Evolutionary conservation across 2,888 invertebrate species (phyloP), one percentile per base, ranked within the genome.

Genomic region (Drosophila histrio): DNA sequence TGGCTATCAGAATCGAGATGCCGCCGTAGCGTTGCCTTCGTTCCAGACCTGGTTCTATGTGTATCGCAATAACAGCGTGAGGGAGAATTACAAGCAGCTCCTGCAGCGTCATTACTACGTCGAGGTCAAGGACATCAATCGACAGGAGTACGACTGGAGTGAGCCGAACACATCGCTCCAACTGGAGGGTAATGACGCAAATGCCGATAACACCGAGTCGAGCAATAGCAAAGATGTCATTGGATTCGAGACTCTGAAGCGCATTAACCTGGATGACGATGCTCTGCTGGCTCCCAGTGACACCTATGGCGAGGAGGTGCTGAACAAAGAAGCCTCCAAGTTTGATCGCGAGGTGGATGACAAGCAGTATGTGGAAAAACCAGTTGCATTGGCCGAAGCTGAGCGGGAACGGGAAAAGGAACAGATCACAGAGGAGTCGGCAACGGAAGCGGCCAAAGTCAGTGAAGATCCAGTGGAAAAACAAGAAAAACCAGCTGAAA

Each of bases 41-140:
- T 91, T 95, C 71, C 94, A 94, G 85, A 94, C 94, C 78, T 95
- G 93, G 92, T 93, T 95, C 80, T 95, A 95, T 77, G 93, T 95
- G 5, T 95, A 95, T 89, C 94, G 94, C 79, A 95, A 95, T 78
- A 93, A 94, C 81, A 93, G 94, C 0, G 93, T 94, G 2, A 93
- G 93, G 63, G 93, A 94, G 36, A 93, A 93, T 22, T 95, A 93
- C 84, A 94, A 93, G 74, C 92, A 93, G 72, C 90, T 94, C 44
- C 87, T 95, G 2, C 92, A 92, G 87, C 93, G 94, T 47, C 93
- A 93, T 79, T 95, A 95, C 72, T 90, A 93, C 39, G 94, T 94
- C 44, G 94, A 94, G 32, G 94, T 95, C 0, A 93, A 93, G 75
- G 94, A 91, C 39, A 90, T 91, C 3, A 89, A 77, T 26, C 77